Evolutionary conservation across 1,140 invertebrate species (phyloP).

Genomic region (Drosophila ficusphila): DNA sequence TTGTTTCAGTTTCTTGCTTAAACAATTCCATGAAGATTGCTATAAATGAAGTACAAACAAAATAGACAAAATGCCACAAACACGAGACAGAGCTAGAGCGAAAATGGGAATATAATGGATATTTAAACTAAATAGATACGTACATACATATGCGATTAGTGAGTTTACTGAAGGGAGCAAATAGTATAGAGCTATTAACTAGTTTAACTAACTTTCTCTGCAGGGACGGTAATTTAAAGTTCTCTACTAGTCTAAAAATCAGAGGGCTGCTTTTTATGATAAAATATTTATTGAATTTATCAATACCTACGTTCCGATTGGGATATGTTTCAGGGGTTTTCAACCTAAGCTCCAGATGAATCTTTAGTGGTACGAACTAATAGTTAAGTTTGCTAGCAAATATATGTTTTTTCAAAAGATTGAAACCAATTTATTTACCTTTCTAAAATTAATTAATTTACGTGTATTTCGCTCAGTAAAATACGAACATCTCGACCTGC

Average conservation of each 20-base stretch:
- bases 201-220: constrained; percentile 15
- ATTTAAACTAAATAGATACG: constrained; percentile 30
- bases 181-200: constrained; percentile 5
- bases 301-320: constrained; percentile 1
- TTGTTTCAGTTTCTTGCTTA: constrained; percentile 41
- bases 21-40: constrained; percentile 52
- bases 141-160: constrained; percentile 11
- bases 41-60: constrained; percentile 38
- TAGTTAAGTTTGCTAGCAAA: neutral
- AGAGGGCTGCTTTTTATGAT: neutral
- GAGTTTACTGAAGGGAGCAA: neutral
- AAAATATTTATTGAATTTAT: neutral
- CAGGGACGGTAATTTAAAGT: constrained; percentile 1
- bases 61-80: constrained; percentile 53
- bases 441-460: neutral
- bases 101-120: constrained; percentile 30
- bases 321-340: neutral
- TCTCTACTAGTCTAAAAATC: constrained; percentile 12
- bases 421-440: neutral
- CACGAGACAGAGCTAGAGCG: constrained; percentile 47
- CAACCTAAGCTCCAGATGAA: neutral
- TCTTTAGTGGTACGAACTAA: neutral
- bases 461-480: neutral
- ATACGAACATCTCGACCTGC: neutral
- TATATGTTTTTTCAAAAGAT: neutral